A percentile compares a stretch with the other conserved stretches of the same genome.
These are phyloP conservation scores for Microctenopoma lineatum DNA, from an alignment of 2,797 vertebrate genomes.

Conservation along the genomic window DNA sequence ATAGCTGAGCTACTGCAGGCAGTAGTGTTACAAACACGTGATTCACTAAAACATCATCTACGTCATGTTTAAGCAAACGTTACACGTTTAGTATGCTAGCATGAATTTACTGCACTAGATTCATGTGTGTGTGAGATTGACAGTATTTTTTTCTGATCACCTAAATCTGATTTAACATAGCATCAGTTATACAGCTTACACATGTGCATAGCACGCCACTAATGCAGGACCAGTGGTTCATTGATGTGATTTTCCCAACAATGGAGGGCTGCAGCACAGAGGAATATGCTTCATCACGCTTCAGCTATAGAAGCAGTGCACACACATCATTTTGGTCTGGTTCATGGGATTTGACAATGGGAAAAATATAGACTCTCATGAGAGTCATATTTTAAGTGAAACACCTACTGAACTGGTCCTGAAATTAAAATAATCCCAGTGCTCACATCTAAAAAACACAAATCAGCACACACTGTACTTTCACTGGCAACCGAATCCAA, in stretches of 20 bases:
- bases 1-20: background rate
- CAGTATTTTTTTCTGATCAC: background rate
- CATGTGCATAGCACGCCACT: background rate
- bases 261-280: background rate
- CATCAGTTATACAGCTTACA: background rate
- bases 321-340: background rate
- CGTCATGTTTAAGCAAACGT: too few relatives aligned
- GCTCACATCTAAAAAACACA: background rate
- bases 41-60: background rate
- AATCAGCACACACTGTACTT: constrained; percentile 2
- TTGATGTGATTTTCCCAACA: constrained; percentile 20
- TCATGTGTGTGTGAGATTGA: background rate
- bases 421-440: constrained; percentile 8
- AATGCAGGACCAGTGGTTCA: background rate
- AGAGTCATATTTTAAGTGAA: background rate
- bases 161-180: background rate
- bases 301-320: background rate
- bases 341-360: background rate
- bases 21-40: background rate
- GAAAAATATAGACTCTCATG: background rate
- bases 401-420: constrained; percentile 1
- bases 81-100: background rate
- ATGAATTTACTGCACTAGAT: background rate
- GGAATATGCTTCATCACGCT: background rate
- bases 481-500: background rate